Conservation (phyloP, 2,888 invertebrate genomes). For the Diaphora mendica region DNA sequence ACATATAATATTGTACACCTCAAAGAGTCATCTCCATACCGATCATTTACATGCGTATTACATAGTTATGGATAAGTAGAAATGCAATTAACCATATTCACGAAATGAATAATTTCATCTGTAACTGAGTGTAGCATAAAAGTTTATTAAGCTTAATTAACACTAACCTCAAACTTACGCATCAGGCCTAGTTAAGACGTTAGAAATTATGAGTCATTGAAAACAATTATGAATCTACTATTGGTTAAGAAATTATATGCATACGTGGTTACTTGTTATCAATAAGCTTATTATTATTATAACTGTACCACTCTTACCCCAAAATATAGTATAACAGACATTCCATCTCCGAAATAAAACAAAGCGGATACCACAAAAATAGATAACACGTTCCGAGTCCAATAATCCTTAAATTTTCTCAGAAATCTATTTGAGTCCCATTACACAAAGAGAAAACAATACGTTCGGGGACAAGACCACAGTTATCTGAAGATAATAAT, state of each 20-base stretch:
- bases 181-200: background rate
- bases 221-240: no score
- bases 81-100: no score
- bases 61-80: no score
- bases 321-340: background rate
- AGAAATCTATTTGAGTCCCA: background rate
- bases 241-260: no score
- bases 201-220: no score
- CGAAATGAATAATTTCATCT: no score
- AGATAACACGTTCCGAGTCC: background rate
- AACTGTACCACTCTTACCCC: background rate
- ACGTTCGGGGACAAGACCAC: constrained; percentile 7
- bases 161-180: no score
- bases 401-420: background rate
- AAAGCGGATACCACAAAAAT: background rate
- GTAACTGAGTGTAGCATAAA: no score
- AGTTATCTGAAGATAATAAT: constrained; percentile 30
- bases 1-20: no score
- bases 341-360: background rate
- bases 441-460: background rate
- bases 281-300: background rate
- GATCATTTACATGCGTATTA: no score
- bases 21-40: no score
- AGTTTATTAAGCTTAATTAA: no score
- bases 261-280: background rate